A percentile compares a stretch with the other conserved stretches of the same genome.
These are phyloP conservation scores for Tachysurus fulvidraco DNA, from an alignment of 2,113 vertebrate genomes.

Conservation along the genomic window DNA sequence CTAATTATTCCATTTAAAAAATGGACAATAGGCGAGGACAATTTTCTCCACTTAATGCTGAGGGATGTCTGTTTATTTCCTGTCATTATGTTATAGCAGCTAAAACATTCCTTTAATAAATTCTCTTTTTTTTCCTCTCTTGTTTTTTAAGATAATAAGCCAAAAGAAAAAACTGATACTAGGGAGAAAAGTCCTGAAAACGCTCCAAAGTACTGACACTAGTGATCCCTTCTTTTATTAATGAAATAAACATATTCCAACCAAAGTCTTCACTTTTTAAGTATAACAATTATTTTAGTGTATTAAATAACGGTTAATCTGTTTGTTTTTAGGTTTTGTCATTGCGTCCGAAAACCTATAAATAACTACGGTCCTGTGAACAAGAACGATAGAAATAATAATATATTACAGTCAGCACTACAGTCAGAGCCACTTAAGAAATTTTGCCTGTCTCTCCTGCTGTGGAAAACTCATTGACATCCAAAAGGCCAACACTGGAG, in stretches of 20 bases:
- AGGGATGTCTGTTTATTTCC: neutral
- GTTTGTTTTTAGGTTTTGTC: neutral
- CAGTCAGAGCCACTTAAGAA: neutral
- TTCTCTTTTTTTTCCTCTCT: neutral
- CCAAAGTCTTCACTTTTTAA: neutral
- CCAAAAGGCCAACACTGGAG: neutral
- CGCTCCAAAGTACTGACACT: neutral
- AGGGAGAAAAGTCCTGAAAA: neutral
- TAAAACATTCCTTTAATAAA: neutral
- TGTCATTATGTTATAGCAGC: neutral
- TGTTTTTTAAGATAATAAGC: neutral
- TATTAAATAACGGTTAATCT: neutral
- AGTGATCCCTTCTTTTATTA: neutral
- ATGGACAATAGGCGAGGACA: neutral
- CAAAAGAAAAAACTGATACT: neutral
- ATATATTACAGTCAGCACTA: neutral
- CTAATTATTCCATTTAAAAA: neutral
- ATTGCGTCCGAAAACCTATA: neutral
- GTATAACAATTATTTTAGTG: neutral
- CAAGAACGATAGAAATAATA: neutral
- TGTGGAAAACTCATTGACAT: neutral
- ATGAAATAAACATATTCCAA: neutral
- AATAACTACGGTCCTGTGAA: neutral
- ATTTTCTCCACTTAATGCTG: neutral
- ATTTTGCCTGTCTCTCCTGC: neutral